Evolutionary conservation across 1,140 invertebrate species (phyloP), one percentile per base, ranked within the genome.

Genomic region (Pristionchus pacificus): DNA sequence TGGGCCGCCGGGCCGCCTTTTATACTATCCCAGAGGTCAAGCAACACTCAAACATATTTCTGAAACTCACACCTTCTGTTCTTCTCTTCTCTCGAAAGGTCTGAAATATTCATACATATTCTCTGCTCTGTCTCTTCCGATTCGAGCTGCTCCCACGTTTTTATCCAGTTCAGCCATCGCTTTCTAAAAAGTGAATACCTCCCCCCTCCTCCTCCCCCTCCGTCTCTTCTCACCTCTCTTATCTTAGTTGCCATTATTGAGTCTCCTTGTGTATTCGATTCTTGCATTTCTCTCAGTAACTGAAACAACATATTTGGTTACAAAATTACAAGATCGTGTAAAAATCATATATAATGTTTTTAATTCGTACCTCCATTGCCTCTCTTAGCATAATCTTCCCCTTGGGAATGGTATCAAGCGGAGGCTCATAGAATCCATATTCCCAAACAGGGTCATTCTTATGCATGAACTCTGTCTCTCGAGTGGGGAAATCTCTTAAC

Each of bases 11-110:
- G n/a, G n/a, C n/a, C n/a, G n/a, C n/a, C n/a, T n/a, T n/a, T n/a
- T n/a, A n/a, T n/a, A n/a, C n/a, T n/a, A n/a, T n/a, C n/a, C n/a
- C n/a, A n/a, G n/a, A n/a, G n/a, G n/a, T n/a, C n/a, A n/a, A n/a
- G n/a, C n/a, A n/a, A n/a, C n/a, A n/a, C n/a, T n/a, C n/a, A n/a
- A n/a, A n/a, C n/a, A n/a, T n/a, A n/a, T n/a, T n/a, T n/a, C n/a
- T n/a, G n/a, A n/a, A n/a, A n/a, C n/a, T n/a, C n/a, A n/a, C n/a
- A 73, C 71, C 65, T 76, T 73, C 28, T 76, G 74, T 27, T 68
- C 58, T 19, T 71, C 72, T 28, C 61, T 67, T 32, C 72, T 65
- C 32, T 74, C 74, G 31, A 76, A 76, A 3, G 72, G 71, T 25
- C 74, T n/a, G 29, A 76, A 76, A 31, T 75, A 74, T 32, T 74